A percentile compares a stretch with the other conserved stretches of the same genome.
These are phyloP conservation scores for Lota lota DNA, from an alignment of 2,113 vertebrate species.

Conservation along the genomic window DNA sequence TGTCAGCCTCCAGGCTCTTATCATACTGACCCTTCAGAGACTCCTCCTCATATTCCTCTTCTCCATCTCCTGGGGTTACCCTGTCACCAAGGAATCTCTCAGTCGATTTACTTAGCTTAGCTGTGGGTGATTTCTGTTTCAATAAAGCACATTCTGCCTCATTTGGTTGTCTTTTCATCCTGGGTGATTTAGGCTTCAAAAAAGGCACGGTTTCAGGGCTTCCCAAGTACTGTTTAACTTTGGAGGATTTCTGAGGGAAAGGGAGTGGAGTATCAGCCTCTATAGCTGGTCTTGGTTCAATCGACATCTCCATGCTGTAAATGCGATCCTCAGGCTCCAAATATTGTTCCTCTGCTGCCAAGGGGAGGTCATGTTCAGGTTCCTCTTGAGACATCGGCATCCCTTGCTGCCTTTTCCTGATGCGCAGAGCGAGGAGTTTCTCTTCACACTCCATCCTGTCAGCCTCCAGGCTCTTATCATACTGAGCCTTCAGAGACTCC, in stretches of 20 bases:
- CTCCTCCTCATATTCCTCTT: conserved; percentile 28
- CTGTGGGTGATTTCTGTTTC: conserved; percentile 25
- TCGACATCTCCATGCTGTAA: conserved; percentile 15
- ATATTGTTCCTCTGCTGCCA: conserved; percentile 17
- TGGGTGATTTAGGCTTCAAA: conserved; percentile 20
- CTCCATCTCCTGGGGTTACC: conserved; percentile 15
- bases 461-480: conserved; percentile 63
- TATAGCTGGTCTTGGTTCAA: conserved; percentile 12
- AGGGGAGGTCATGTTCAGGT: conserved; percentile 34
- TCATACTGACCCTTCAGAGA: conserved; percentile 57
- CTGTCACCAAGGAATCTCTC: conserved; percentile 43
- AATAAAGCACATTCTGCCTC: conserved; percentile 4
- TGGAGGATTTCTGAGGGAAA: conserved; percentile 30
- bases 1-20: conserved; percentile 61
- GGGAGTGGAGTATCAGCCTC: conserved; percentile 13
- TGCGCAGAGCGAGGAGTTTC: conserved; percentile 60
- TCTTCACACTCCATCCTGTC: conserved; percentile 64
- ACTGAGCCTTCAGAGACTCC: conserved; percentile 48
- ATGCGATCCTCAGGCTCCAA: conserved; percentile 32
- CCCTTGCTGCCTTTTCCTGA: conserved; percentile 70
- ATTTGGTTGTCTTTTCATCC: conserved; percentile 5
- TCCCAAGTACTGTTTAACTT: background rate
- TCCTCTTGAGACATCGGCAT: conserved; percentile 49
- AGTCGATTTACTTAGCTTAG: conserved; percentile 20
- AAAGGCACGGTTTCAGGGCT: background rate